Base-by-base conservation (phyloP, 2,113 vertebrate species). In the Gasterosteus aculeatus region DNA sequence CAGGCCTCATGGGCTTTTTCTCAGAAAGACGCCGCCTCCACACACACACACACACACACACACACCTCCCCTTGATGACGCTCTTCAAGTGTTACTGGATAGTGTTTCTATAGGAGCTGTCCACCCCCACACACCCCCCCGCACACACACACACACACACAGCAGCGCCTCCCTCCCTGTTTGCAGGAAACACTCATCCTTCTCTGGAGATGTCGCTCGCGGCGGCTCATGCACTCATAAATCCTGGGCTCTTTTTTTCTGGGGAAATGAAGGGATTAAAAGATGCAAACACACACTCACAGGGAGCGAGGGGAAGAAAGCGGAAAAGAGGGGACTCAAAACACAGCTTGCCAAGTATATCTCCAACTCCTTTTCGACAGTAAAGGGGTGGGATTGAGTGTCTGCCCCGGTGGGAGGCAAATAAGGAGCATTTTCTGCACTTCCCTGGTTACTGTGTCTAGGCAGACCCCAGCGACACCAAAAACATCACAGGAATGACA, bases 181-280 rank as follows among this genome's bases (percentile, higher is more conserved):
- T 92, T 90, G 87, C 88, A 90, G 90, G 89, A 90, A 92, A 90
- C 88, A 90, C 89, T 89, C 91, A 85, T 83, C 88, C 85, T 85
- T 86, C 87, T 90, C 87, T 90, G 87, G 91, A 91, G 91, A 91
- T 88, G 90, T 92, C 54, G 91, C 90, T 88, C 33, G 62, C 70
- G 82, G 92, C 88, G 5, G 78, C 87, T 89, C 84, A 80, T 86
- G 84, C 82, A 73, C 86, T 88, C 84, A 86, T 85, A 91, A 93
- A 91, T 91, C 89, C 86, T 68, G 19, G 63, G 75, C 77, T 87
- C 81, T 84, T 89, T 91, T 92, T 82, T 89, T 91, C 91, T 89
- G 90, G 88, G 87, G 90, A 90, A 88, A 87, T 77, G 87, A 91
- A 90, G 78, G 81, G 77, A 80, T 90, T 89, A 87, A 85, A 87